These are phyloP conservation scores for Rhinogobius similis DNA, from an alignment of 2,113 vertebrate genomes.

Conservation along the genomic window DNA sequence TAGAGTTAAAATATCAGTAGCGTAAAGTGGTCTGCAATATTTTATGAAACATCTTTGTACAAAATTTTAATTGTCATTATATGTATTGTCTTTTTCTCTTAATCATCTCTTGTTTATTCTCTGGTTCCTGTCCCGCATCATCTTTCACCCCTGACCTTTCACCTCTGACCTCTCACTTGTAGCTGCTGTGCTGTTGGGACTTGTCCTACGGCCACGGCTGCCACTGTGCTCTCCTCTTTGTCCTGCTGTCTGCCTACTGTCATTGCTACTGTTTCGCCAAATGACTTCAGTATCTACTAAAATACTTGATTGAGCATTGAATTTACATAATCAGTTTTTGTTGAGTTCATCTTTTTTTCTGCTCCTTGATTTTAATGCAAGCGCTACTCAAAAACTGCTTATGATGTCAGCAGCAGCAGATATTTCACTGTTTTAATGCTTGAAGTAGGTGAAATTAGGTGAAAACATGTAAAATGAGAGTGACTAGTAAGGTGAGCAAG, in stretches of 20 bases:
- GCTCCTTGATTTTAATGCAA: background rate
- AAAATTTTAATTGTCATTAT: background rate
- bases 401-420: background rate
- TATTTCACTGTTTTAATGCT: background rate
- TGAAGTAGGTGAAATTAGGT: background rate
- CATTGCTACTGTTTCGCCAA: conserved; percentile 57
- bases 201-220: conserved; percentile 49
- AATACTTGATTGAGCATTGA: background rate
- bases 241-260: conserved; percentile 60
- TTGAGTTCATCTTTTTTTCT: background rate
- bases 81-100: conserved; percentile 28
- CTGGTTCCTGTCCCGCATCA: conserved; percentile 23
- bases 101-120: conserved; percentile 38
- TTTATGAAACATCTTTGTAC: background rate
- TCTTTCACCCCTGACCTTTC: conserved; percentile 27
- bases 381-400: background rate
- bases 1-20: no score
- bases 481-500: background rate
- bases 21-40: no score
- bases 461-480: background rate
- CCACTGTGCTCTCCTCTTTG: conserved; percentile 54
- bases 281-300: background rate
- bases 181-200: conserved; percentile 67
- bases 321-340: background rate
- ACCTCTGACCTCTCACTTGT: conserved; percentile 30